These are phyloP conservation scores for Sebastes hubbsi DNA, from an alignment of 2,797 vertebrate genomes.

Conservation along the genomic window DNA sequence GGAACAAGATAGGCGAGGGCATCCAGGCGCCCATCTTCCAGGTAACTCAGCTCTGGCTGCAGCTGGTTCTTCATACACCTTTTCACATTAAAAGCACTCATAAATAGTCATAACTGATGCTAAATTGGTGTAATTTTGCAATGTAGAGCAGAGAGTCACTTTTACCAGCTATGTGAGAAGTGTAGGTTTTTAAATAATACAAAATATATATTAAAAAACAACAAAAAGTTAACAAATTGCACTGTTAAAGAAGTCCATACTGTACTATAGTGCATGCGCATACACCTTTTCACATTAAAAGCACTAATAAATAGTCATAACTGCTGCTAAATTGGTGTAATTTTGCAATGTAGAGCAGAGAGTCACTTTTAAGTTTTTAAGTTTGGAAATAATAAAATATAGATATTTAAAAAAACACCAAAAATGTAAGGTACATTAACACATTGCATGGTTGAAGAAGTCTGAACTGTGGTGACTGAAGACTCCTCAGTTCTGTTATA, in stretches of 20 bases:
- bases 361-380: too few relatives aligned
- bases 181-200: not conserved
- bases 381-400: not conserved
- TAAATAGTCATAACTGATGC: too few relatives aligned
- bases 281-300: too few relatives aligned
- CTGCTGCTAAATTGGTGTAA: too few relatives aligned
- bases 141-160: not conserved
- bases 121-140: not conserved
- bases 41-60: constrained; percentile 63
- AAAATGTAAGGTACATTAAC: not conserved
- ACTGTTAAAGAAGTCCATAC: too few relatives aligned
- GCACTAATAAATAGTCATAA: too few relatives aligned
- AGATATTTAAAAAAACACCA: not conserved
- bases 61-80: not conserved
- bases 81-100: not conserved
- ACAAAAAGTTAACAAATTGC: too few relatives aligned
- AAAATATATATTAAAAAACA: too few relatives aligned
- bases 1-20: constrained; percentile 88
- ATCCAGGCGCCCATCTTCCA: constrained; percentile 89
- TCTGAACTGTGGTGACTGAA: not conserved
- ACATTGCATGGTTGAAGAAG: not conserved
- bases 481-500: not conserved
- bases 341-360: too few relatives aligned
- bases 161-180: not conserved
- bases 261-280: too few relatives aligned